Evolutionary conservation across 2,797 vertebrate genomes (phyloP).

Genomic region (Prionace glauca): DNA sequence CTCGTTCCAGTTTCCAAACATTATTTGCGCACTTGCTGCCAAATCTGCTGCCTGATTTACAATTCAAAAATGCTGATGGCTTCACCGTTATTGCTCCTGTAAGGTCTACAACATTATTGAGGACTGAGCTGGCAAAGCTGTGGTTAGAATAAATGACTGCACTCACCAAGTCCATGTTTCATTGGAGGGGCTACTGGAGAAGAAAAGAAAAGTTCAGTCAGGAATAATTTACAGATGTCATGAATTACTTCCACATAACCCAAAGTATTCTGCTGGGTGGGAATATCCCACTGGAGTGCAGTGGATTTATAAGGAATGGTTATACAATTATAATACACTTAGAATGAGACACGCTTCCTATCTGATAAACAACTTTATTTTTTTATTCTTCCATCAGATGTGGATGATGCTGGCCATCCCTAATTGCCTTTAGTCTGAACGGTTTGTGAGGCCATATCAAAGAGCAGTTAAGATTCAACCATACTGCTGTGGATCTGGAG

Average conservation of each 20-base stretch:
- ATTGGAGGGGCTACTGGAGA: neutral
- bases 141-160: neutral
- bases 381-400: neutral
- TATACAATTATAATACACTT: neutral
- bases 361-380: neutral
- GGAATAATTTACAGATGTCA: neutral
- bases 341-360: neutral
- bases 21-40: too few species aligned
- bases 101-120: neutral
- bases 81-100: neutral
- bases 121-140: neutral
- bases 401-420: too few species aligned
- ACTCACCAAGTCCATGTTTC: slow-evolving; percentile 29
- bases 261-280: neutral
- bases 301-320: neutral
- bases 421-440: neutral
- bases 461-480: neutral
- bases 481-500: neutral
- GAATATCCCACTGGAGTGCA: neutral
- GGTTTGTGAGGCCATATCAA: neutral
- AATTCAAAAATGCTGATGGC: neutral
- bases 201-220: neutral
- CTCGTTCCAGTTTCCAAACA: too few species aligned
- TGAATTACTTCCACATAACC: neutral
- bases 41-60: neutral